Conservation (phyloP, 2,113 vertebrate species). For the Microcebus murinus region DNA sequence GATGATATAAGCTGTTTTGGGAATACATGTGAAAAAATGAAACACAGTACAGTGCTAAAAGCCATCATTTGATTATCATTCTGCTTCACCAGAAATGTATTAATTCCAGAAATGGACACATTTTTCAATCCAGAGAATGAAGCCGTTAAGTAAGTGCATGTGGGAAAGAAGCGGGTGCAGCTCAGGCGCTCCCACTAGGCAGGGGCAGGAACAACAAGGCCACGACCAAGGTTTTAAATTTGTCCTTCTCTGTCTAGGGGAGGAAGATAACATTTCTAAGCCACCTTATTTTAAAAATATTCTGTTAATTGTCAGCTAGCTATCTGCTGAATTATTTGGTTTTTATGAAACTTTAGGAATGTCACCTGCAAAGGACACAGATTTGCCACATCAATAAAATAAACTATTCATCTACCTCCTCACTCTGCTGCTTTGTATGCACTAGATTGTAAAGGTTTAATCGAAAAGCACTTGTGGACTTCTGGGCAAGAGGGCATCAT, state of each 20-base stretch:
- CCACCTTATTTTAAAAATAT: neutral
- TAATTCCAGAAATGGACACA: neutral
- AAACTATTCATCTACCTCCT: neutral
- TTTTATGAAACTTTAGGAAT: neutral
- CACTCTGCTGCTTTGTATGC: neutral
- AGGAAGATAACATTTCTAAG: neutral
- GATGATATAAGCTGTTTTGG: neutral
- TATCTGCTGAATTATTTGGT: neutral
- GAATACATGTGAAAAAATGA: constrained; percentile 2
- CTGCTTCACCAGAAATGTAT: neutral
- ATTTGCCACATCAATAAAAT: neutral
- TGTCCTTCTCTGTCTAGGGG: neutral
- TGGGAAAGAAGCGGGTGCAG: neutral
- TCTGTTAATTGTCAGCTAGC: neutral
- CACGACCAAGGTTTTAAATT: neutral
- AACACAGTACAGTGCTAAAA: neutral
- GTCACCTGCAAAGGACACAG: neutral
- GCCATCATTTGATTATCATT: neutral
- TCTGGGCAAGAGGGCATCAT: neutral
- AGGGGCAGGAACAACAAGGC: neutral
- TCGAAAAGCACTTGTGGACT: neutral
- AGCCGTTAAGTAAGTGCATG: neutral
- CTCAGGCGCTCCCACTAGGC: neutral
- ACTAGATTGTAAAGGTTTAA: neutral
- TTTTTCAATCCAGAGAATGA: neutral